Conservation (phyloP, 2,888 invertebrate genomes). For the Eristalinus sepulchralis region DNA sequence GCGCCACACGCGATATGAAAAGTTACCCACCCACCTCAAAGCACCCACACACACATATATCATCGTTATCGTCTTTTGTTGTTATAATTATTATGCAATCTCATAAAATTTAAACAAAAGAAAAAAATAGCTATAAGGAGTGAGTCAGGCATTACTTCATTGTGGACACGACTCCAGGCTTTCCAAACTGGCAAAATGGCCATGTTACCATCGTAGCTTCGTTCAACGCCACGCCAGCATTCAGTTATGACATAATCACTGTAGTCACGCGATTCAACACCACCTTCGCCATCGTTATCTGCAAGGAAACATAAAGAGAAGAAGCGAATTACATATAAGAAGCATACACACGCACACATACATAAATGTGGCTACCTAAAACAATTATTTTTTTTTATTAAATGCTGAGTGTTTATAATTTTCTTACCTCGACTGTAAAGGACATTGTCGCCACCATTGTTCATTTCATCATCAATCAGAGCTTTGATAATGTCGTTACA, state of each 20-base stretch:
- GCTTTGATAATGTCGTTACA: slow-evolving; percentile 80
- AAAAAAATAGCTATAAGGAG: slow-evolving; percentile 2
- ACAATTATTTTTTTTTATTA: slow-evolving; percentile 13
- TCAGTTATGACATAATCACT: slow-evolving; percentile 87
- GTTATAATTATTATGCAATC: slow-evolving; percentile 66
- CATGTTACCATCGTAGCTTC: slow-evolving; percentile 83
- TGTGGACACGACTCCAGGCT: slow-evolving; percentile 89
- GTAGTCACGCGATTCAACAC: slow-evolving; percentile 81
- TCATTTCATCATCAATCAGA: slow-evolving; percentile 80
- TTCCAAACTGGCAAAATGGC: slow-evolving; percentile 89
- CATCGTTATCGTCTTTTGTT: slow-evolving; percentile 39
- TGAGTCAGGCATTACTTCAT: slow-evolving; percentile 82
- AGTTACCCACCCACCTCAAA: slow-evolving; percentile 5
- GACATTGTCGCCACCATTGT: slow-evolving; percentile 75
- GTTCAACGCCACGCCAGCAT: slow-evolving; percentile 89
- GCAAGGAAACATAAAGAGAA: slow-evolving; percentile 37
- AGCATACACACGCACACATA: neutral
- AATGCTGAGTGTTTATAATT: slow-evolving; percentile 24
- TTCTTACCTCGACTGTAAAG: slow-evolving; percentile 67
- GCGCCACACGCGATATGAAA: slow-evolving; percentile 66
- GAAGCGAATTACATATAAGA: neutral
- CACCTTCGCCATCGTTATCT: slow-evolving; percentile 80
- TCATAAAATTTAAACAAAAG: slow-evolving; percentile 33
- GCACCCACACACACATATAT: slow-evolving; percentile 18
- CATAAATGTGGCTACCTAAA: neutral